phyloP scores from a whole-genome alignment of 2,888 invertebrate species.

The Cryptus viduatorius region DNA sequence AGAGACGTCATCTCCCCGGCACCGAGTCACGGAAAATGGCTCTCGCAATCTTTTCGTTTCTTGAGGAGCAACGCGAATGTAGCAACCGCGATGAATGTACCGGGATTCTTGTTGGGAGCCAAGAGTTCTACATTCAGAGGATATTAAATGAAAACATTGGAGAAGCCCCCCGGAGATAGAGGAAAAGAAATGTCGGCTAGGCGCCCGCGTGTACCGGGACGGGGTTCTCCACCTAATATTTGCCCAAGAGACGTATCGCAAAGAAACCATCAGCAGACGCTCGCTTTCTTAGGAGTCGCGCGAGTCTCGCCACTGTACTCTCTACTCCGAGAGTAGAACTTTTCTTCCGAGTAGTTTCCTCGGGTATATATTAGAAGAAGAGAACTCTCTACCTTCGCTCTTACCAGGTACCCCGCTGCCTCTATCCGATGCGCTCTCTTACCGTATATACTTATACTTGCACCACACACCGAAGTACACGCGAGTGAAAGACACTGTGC shows the following conservation, averaged over 20 bases:
- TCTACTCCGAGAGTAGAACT: not conserved
- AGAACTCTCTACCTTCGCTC: not conserved
- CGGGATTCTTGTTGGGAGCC: slow-evolving; percentile 41
- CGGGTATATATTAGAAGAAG: not conserved
- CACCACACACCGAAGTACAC: not conserved
- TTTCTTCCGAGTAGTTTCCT: slow-evolving; percentile 1
- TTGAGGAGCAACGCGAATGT: slow-evolving; percentile 70
- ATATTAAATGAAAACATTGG: slow-evolving; percentile 84
- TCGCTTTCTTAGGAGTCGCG: slow-evolving; percentile 55
- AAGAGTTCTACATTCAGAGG: slow-evolving; percentile 76
- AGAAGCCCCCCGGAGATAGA: slow-evolving; percentile 47
- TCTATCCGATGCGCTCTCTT: slow-evolving; percentile 7
- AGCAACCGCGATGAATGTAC: slow-evolving; percentile 44
- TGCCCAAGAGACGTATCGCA: slow-evolving; percentile 82
- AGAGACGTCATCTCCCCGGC: slow-evolving; percentile 82
- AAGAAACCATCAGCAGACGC: slow-evolving; percentile 80
- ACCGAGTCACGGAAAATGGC: slow-evolving; percentile 82
- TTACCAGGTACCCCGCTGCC: not conserved
- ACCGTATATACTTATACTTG: not conserved
- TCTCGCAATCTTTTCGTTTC: slow-evolving; percentile 82
- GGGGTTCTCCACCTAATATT: slow-evolving; percentile 80
- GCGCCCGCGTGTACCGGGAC: slow-evolving; percentile 33
- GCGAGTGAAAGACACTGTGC: slow-evolving; percentile 25
- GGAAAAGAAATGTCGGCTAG: slow-evolving; percentile 52
- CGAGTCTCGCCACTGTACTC: slow-evolving; percentile 50